Percentiles rank a stretch among this genome's conserved stretches.
Evolutionary conservation across 2,113 vertebrate genomes (phyloP).

Genomic region (Picathartes gymnocephalus): DNA sequence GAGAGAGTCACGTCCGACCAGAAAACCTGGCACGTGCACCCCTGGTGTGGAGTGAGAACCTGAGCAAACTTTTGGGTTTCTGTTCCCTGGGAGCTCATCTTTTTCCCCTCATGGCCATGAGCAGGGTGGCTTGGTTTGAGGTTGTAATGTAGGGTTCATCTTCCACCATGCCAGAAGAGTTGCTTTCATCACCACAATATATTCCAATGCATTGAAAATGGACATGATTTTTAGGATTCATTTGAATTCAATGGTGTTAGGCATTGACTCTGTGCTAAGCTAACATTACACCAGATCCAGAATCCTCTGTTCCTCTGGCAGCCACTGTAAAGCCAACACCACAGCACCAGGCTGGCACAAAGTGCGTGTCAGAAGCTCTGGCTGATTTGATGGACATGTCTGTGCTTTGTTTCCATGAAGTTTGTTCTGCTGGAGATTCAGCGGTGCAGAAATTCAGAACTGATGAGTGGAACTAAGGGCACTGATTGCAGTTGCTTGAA

Average conservation of each 20-base stretch:
- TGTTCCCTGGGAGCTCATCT: background rate
- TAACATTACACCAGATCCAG: background rate
- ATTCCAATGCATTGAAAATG: background rate
- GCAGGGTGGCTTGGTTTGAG: background rate
- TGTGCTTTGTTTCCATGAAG: background rate
- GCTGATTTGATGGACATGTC: background rate
- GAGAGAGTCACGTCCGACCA: background rate
- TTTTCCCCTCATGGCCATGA: accelerated
- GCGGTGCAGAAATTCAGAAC: background rate
- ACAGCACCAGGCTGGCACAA: background rate
- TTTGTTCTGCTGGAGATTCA: background rate
- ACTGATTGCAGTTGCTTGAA: background rate
- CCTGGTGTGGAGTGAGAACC: background rate
- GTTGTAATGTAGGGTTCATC: background rate
- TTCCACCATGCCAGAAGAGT: background rate
- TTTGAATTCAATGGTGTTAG: background rate
- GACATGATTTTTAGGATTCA: background rate
- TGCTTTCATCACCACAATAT: background rate
- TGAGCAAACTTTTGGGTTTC: background rate
- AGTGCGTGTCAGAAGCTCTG: background rate
- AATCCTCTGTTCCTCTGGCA: background rate
- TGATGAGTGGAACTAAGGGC: background rate
- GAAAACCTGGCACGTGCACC: background rate
- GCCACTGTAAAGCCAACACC: background rate
- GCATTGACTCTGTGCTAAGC: background rate